phyloP scores from a whole-genome alignment of 2,797 vertebrate species.

The Atherinosoma microstoma region DNA sequence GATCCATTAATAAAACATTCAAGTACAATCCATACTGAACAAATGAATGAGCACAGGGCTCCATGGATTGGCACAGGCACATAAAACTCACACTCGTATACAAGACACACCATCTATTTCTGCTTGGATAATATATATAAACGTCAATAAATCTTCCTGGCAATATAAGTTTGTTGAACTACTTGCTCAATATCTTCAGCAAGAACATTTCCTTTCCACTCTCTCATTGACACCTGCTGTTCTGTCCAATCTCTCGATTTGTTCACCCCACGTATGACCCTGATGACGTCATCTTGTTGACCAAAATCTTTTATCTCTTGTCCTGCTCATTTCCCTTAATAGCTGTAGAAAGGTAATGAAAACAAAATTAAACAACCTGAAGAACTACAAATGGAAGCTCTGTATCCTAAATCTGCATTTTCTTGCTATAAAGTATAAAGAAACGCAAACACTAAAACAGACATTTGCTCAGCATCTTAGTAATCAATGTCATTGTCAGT shows the following conservation, averaged over 20 bases:
- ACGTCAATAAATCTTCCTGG: conserved; percentile 66
- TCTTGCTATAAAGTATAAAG: background rate
- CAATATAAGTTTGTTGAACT: conserved; percentile 58
- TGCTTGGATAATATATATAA: conserved; percentile 61
- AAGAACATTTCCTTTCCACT: conserved; percentile 4
- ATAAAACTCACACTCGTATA: conserved; percentile 6
- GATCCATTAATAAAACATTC: conserved; percentile 80
- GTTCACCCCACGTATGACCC: background rate
- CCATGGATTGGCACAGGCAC: conserved; percentile 9
- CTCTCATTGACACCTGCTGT: conserved; percentile 6
- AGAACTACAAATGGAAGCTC: too few species aligned
- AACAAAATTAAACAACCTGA: background rate
- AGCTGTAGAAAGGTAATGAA: background rate
- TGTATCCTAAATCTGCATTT: background rate
- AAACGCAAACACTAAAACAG: background rate
- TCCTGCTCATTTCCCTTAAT: background rate
- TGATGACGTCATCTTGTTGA: background rate
- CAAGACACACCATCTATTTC: conserved; percentile 30
- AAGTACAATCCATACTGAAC: conserved; percentile 59
- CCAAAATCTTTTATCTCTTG: background rate
- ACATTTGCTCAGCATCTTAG: background rate
- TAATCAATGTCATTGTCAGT: too few species aligned
- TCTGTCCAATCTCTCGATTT: conserved; percentile 3
- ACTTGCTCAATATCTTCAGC: conserved; percentile 37
- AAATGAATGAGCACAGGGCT: conserved; percentile 39